Evolutionary conservation across 1,140 invertebrate species (phyloP), one percentile per base, ranked within the genome.

Genomic region (Drosophila tani): DNA sequence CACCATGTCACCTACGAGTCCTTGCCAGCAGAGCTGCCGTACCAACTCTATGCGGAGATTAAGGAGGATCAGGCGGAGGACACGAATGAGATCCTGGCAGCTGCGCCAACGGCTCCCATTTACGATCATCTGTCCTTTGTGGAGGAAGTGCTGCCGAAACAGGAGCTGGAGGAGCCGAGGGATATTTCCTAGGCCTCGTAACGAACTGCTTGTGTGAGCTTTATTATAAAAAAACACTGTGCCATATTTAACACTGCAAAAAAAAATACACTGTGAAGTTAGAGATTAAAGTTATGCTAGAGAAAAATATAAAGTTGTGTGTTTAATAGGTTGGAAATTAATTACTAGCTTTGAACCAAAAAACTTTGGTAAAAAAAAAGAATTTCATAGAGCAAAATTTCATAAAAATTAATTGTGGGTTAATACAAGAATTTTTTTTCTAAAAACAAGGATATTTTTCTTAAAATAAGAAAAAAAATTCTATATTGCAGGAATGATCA

Each of bases 1-100:
- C 78, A 91, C 29, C 91, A 92, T 24, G 86, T 91, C 47, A 92
- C 91, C 24, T 92, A 92, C n/a, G 91, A 91, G 29, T 40, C 75
- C 0, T 58, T 87, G 62, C 81, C 91, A 38, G 45, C 62, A 3
- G 82, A 91, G 38, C 43, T 78, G 50, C 87, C 91, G 1, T 83
- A 86, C 47, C 81, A 91, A 47, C 57, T 92, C 3, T 92, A 92
- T 40, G 75, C 91, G 0, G 91, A 92, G 67, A 92, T 92, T 47
- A 91, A 81, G 67, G 85, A 90, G 32, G 67, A 74, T 9, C 50
- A 41, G 14, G 29, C 45, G 12, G 51, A 19, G 2, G 53, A 62
- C 2, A 24, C 27, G 1, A 67, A 60, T 3, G 53, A 24, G 19
- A 57, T 45, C n/a, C 24, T 58, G 0, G 43, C 5, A 0, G 49